These are phyloP conservation scores for Uromys caudimaculatus DNA, from an alignment of 2,797 vertebrate genomes.

Conservation along the genomic window DNA sequence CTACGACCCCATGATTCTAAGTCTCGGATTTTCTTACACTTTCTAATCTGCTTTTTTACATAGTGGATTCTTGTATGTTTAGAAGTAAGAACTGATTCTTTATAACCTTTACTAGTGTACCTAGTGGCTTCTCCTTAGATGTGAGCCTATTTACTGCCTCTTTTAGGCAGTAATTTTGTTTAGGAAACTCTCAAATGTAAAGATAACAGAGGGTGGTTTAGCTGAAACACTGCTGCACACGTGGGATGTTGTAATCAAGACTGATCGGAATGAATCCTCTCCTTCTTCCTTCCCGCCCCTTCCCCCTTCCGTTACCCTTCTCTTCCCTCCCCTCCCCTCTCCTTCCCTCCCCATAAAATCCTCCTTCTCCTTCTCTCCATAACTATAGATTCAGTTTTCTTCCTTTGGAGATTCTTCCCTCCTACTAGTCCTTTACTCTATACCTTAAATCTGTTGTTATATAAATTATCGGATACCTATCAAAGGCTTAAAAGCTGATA, in stretches of 20 bases:
- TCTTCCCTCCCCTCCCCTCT: background rate
- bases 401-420: background rate
- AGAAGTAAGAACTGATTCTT: slow-evolving; percentile 12
- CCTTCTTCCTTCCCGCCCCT: background rate
- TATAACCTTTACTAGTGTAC: background rate
- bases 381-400: background rate
- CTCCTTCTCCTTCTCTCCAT: background rate
- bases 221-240: background rate
- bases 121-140: slow-evolving; percentile 32
- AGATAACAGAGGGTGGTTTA: background rate
- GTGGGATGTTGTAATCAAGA: background rate
- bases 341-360: background rate
- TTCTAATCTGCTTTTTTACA: background rate
- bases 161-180: background rate
- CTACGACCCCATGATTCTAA: background rate
- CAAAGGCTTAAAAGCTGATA: background rate
- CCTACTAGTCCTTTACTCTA: background rate
- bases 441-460: background rate
- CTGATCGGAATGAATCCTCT: background rate
- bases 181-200: slow-evolving; percentile 21
- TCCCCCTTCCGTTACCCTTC: too few species aligned
- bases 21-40: background rate
- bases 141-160: background rate
- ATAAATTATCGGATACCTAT: background rate
- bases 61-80: background rate